Conservation (phyloP, 1,140 invertebrate genomes). For the Oscheius sp. region DNA sequence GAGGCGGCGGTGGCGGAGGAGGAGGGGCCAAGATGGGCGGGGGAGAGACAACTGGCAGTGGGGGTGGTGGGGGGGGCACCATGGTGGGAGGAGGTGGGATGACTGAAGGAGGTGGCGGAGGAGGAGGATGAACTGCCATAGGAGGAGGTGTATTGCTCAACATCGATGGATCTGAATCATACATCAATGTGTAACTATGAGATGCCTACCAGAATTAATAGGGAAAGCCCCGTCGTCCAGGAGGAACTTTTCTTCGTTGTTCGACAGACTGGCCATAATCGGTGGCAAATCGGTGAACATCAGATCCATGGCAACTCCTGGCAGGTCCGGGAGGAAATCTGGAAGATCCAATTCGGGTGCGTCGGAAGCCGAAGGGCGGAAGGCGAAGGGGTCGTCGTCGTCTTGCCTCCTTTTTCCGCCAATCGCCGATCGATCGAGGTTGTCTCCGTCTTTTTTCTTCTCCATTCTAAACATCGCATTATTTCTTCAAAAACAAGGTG, state of each 20-base stretch:
- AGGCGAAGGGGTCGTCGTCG: background rate
- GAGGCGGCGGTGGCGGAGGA: constrained; percentile 25
- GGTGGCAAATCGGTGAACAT: background rate
- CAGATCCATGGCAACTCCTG: constrained; percentile 1
- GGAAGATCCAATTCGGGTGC: constrained; percentile 13
- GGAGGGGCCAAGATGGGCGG: background rate
- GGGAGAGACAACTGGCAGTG: background rate
- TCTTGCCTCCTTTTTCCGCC: background rate
- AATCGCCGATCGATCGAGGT: background rate
- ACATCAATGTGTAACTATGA: no score
- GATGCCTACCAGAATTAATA: no score
- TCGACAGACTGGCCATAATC: background rate
- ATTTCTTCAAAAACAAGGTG: background rate
- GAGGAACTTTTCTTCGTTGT: background rate
- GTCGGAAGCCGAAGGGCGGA: constrained; percentile 9
- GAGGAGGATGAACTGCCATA: background rate
- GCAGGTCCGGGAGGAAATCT: constrained; percentile 16
- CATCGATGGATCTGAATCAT: no score
- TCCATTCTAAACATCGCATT: background rate
- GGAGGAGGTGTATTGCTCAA: background rate
- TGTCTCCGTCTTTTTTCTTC: background rate
- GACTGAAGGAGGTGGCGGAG: background rate
- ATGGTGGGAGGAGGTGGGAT: background rate
- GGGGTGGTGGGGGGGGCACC: constrained; percentile 9
- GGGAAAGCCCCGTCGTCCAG: no score